Conservation (phyloP, 1,140 invertebrate genomes). For the Meteorus sp. region DNA sequence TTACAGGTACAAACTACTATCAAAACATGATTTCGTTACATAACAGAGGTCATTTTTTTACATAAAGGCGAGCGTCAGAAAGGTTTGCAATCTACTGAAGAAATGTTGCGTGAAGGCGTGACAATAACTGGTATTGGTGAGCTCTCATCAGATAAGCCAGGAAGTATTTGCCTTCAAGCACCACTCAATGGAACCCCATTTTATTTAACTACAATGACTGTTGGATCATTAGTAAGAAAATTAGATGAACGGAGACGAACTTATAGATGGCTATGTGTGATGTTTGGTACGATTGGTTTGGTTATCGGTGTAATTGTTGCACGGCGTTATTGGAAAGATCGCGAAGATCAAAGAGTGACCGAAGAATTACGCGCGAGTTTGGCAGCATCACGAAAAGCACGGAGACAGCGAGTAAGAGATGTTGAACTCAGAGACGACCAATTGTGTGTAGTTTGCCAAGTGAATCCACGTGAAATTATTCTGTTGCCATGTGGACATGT, state of each 20-base stretch:
- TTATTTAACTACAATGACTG: slow-evolving; percentile 72
- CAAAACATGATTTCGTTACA: background rate
- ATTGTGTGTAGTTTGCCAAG: slow-evolving; percentile 75
- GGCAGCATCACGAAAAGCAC: slow-evolving; percentile 65
- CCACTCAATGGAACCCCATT: slow-evolving; percentile 69
- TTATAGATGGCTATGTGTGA: slow-evolving; percentile 66
- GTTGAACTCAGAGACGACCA: slow-evolving; percentile 67
- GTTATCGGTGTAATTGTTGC: slow-evolving; percentile 66
- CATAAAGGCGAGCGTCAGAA: slow-evolving; percentile 64
- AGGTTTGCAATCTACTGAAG: slow-evolving; percentile 77
- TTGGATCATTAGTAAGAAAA: slow-evolving; percentile 68
- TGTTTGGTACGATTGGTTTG: slow-evolving; percentile 70
- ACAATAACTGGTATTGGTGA: slow-evolving; percentile 78
- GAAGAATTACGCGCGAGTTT: slow-evolving; percentile 63
- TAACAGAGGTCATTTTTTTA: background rate
- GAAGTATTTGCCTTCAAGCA: slow-evolving; percentile 67
- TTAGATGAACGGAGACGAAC: slow-evolving; percentile 68
- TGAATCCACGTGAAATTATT: slow-evolving; percentile 79
- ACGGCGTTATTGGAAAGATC: slow-evolving; percentile 65
- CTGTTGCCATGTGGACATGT: slow-evolving; percentile 82
- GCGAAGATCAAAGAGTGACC: slow-evolving; percentile 60
- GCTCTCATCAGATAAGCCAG: slow-evolving; percentile 58
- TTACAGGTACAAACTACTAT: slow-evolving; percentile 61
- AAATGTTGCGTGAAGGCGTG: slow-evolving; percentile 74
- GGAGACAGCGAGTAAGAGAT: slow-evolving; percentile 66